Base-by-base conservation (phyloP, 1,140 invertebrate species). In the Campodea augens region DNA sequence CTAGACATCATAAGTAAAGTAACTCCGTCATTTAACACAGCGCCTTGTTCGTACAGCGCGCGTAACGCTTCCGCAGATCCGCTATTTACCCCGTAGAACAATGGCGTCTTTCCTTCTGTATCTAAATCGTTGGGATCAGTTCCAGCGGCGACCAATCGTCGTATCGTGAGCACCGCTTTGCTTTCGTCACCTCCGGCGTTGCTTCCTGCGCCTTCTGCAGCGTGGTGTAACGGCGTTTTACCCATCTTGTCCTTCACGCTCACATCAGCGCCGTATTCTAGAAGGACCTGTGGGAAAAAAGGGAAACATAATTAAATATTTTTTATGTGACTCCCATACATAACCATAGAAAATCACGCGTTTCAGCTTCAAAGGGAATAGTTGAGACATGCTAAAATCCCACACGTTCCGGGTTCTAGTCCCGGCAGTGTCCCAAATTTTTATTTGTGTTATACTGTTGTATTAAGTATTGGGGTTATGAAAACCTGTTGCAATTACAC, bases 211-310 rank as follows among this genome's bases (percentile, higher is more conserved):
- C 25, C 19, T 36, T 27, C 12, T 21, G 51, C 51, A 10, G 51
- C 51, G 42, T 52, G 51, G 32, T 51, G 47, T 10, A 54, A 45
- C 0, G 47, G 46, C 13, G 49, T 52, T 45, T 54, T 53, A 15
- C 52, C 52, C n/a, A 45, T 29, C n/a, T 37, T 41, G 27, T 54
- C 52, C 39, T 47, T 51, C 24, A 49, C 47, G 43, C 51, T 47
- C 13, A 54, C 49, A 43, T 54, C 49, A 12, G 51, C 53, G 18
- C 49, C 51, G 41, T 47, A 54, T 29, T 54, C 53, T 12, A 54
- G 41, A 1, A 54, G 44, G 4, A 53, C 49, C 53, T 54, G 15
- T n/a, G 25, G 36, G 18, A 1, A 45, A 41, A n/a, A n/a, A n/a
- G n/a, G n/a, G n/a, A n/a, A n/a, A n/a, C n/a, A n/a, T n/a, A n/a